phyloP scores from a whole-genome alignment of 2,113 vertebrate species.

The Callipepla squamata region DNA sequence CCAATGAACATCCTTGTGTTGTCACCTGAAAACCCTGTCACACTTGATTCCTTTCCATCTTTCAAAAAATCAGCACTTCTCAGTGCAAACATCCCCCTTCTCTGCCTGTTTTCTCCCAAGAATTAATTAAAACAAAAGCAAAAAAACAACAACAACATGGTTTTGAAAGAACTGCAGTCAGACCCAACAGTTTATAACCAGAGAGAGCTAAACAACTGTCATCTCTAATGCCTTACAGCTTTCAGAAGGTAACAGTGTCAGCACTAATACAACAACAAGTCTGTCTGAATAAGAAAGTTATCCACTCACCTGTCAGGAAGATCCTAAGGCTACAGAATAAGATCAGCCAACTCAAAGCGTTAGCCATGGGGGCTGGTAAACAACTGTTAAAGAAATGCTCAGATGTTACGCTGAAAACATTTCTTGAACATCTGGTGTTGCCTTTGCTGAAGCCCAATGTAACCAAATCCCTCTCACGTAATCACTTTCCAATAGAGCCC shows the following conservation, averaged over 20 bases:
- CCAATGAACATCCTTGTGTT: not conserved
- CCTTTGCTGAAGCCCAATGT: not conserved
- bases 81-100: not conserved
- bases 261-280: not conserved
- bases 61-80: not conserved
- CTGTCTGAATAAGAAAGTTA: not conserved
- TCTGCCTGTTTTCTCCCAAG: not conserved
- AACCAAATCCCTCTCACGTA: slow-evolving; percentile 29
- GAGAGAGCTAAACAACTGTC: not conserved
- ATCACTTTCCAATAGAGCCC: not conserved
- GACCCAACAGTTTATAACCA: not conserved
- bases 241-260: not conserved
- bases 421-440: not conserved
- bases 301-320: slow-evolving; percentile 39
- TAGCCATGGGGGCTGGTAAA: slow-evolving; percentile 21
- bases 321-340: not conserved
- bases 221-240: not conserved
- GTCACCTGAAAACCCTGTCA: rapidly evolving
- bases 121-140: not conserved
- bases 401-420: not conserved
- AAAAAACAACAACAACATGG: too few relatives aligned
- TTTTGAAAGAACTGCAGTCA: not conserved
- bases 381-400: not conserved
- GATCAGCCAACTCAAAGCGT: not conserved
- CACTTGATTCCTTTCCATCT: rapidly evolving